Evolutionary conservation across 2,113 vertebrate genomes (phyloP), one percentile per base, ranked within the genome.

Genomic region (Oryzias curvinotus): DNA sequence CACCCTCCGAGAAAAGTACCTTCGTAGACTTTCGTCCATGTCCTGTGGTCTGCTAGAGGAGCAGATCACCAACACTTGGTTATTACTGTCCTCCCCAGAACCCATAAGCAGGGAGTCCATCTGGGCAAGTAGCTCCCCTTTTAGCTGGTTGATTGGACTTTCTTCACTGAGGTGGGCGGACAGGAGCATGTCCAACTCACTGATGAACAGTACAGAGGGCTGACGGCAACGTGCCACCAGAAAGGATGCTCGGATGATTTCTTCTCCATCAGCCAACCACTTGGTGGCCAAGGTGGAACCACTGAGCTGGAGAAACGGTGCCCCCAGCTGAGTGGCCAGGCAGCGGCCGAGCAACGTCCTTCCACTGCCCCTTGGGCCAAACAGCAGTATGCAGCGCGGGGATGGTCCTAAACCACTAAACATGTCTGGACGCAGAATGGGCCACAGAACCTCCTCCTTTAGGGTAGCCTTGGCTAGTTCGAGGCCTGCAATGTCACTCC

Each of bases 381-480:
- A 98, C 63, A 98, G 92, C 88, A 98, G 92, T 81, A 98, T 90
- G 83, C 95, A 97, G 50, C 93, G 93, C 0, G 84, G 83, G 16
- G 73, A 51, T 0, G 83, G 71, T 42, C 83, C 95, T 64, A 97
- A 92, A 82, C 94, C 93, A 73, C 91, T 95, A 89, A 98, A 98
- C 54, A 96, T 94, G 75, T 98, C 96, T 56, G 95, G 95, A 82
- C 95, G 93, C 82, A 98, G 90, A 79, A 98, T 93, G 66, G 96
- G 96, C 96, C 96, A 98, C 74, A 98, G 92, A 68, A 98, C 94
- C 87, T 98, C 95, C 89, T 96, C 96, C 83, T 96, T 97, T 85
- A 95, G 92, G 67, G 94, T 91, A 13, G 93, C 95, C 88, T 97
- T 97, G 74, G 95, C 93, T 77, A 95, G 85, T 87, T 97, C 95